Conservation (phyloP, 2,113 vertebrate species). For the Nycticebus coucang region DNA sequence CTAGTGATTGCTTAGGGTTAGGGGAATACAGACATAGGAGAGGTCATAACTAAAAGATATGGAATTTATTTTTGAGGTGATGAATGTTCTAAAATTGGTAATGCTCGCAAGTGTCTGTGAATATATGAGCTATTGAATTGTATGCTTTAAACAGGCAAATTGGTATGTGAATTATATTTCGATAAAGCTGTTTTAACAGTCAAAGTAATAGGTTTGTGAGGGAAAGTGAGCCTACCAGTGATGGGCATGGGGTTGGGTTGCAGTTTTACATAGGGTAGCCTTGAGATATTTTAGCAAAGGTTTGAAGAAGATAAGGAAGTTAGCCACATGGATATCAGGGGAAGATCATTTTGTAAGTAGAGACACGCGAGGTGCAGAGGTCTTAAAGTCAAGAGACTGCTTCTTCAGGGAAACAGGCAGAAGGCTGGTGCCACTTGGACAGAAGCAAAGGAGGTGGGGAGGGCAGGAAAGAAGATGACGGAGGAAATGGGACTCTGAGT, state of each 20-base stretch:
- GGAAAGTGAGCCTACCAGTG: background rate
- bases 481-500: background rate
- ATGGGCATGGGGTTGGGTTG: background rate
- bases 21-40: background rate
- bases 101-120: background rate
- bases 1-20: background rate
- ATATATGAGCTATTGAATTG: background rate
- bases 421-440: background rate
- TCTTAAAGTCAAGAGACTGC: background rate
- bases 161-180: background rate
- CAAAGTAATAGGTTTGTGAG: background rate
- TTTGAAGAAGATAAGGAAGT: background rate
- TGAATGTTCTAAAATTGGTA: background rate
- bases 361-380: background rate
- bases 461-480: background rate
- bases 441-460: background rate
- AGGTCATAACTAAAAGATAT: background rate
- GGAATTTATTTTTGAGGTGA: slow-evolving; percentile 33
- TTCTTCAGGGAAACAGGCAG: background rate
- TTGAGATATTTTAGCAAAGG: background rate
- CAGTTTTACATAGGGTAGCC: background rate
- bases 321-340: background rate
- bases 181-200: background rate
- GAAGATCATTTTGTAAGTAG: background rate
- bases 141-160: background rate